Conservation (phyloP, 2,888 invertebrate genomes). For the Eurytoma adleriae region DNA sequence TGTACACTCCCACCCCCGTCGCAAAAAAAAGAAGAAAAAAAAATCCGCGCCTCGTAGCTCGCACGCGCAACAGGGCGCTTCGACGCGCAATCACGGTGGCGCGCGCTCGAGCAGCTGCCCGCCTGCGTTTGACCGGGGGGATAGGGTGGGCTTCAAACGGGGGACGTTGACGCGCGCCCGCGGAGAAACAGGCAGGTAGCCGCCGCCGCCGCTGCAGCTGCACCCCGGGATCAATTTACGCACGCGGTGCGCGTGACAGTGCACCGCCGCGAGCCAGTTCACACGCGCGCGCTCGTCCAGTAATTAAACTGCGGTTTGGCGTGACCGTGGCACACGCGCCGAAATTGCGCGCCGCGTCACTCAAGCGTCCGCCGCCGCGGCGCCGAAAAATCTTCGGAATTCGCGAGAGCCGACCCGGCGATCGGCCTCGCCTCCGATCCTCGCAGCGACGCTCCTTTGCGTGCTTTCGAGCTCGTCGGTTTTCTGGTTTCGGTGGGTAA, state of each 20-base stretch:
- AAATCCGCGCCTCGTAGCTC: background rate
- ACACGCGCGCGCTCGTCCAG: slow-evolving; percentile 21
- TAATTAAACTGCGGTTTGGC: slow-evolving; percentile 56
- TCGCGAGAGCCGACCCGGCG: no score
- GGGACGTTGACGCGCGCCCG: slow-evolving; percentile 22
- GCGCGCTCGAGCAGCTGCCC: slow-evolving; percentile 11
- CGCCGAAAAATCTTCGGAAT: no score
- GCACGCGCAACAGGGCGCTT: background rate
- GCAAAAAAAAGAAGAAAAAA: background rate
- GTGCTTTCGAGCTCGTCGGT: no score
- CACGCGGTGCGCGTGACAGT: slow-evolving; percentile 66
- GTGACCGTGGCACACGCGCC: background rate
- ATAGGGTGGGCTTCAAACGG: slow-evolving; percentile 12
- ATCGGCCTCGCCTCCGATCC: background rate
- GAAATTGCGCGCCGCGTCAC: slow-evolving; percentile 65
- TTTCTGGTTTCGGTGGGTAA: no score
- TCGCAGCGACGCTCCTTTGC: no score
- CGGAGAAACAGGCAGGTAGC: slow-evolving; percentile 40
- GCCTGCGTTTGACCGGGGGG: slow-evolving; percentile 31
- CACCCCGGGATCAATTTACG: slow-evolving; percentile 69
- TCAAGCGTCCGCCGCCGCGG: slow-evolving; percentile 52
- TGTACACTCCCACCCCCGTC: no score
- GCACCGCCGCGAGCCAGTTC: slow-evolving; percentile 71
- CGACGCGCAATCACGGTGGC: slow-evolving; percentile 12
- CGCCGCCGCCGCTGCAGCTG: background rate